Conservation (phyloP, 2,797 vertebrate genomes). For the Sebastiscus tertius region DNA sequence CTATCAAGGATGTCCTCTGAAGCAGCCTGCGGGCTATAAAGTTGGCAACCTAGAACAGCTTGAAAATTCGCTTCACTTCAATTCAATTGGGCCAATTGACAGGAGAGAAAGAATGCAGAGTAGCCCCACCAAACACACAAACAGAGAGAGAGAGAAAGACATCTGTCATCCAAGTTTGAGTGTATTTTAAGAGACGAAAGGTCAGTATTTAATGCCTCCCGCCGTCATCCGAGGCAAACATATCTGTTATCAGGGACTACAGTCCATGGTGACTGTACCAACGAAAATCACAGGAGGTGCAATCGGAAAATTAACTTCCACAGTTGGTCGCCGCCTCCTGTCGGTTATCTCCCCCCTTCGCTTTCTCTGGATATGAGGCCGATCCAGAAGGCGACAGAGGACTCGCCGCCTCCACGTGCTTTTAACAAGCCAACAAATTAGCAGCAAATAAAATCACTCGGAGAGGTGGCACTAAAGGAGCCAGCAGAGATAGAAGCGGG, state of each 20-base stretch:
- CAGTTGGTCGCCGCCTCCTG: conserved; percentile 1
- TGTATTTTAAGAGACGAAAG: conserved; percentile 20
- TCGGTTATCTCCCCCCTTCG: conserved; percentile 2
- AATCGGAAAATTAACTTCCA: not conserved
- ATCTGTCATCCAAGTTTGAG: not conserved
- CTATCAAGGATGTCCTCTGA: conserved; percentile 55
- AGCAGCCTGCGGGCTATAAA: conserved; percentile 35
- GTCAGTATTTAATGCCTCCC: not conserved
- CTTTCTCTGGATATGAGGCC: conserved; percentile 4
- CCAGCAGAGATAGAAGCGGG: conserved; percentile 17
- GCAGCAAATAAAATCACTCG: conserved; percentile 52
- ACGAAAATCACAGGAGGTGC: not conserved
- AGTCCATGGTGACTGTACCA: not conserved
- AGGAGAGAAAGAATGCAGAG: conserved; percentile 9
- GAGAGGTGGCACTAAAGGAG: conserved; percentile 31
- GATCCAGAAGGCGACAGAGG: conserved; percentile 20
- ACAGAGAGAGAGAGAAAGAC: not conserved
- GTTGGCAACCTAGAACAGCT: conserved; percentile 24
- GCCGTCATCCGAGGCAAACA: not conserved
- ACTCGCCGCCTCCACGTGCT: conserved; percentile 37
- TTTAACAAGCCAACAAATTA: conserved; percentile 51
- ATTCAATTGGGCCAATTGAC: conserved; percentile 40
- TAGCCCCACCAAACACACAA: conserved; percentile 2
- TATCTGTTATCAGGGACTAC: not conserved
- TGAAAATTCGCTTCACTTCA: conserved; percentile 51